Conservation (phyloP, 2,888 invertebrate genomes). For the Oscheius sp. region DNA sequence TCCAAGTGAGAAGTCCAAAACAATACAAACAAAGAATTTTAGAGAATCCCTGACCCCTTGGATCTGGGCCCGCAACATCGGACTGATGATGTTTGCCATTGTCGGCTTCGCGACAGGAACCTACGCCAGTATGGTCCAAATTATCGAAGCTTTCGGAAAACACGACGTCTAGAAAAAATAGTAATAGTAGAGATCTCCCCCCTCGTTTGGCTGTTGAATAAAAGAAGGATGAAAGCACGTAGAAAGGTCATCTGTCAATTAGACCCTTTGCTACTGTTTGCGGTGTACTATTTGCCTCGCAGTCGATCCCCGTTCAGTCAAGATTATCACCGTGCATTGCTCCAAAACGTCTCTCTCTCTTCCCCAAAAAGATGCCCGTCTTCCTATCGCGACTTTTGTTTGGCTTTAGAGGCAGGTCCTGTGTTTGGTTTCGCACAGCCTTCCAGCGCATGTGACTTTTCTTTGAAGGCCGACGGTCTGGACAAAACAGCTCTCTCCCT, state of each 20-base stretch:
- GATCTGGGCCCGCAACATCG: constrained; percentile 61
- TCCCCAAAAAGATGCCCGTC: too few relatives aligned
- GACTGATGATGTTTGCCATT: constrained; percentile 63
- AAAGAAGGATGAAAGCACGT: too few relatives aligned
- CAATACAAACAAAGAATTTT: not conserved
- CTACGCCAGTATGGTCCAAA: constrained; percentile 69
- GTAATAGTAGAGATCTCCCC: too few relatives aligned
- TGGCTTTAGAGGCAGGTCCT: constrained; percentile 24
- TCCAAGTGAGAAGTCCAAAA: constrained; percentile 35
- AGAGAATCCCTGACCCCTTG: constrained; percentile 49
- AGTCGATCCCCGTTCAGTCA: too few relatives aligned
- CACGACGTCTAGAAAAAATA: constrained; percentile 42
- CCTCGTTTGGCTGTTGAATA: too few relatives aligned
- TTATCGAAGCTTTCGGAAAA: constrained; percentile 65
- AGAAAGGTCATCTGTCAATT: too few relatives aligned
- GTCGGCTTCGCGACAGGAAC: constrained; percentile 70
- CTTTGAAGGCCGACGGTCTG: not conserved
- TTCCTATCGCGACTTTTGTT: constrained; percentile 8
- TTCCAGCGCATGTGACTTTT: constrained; percentile 15
- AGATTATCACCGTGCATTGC: too few relatives aligned
- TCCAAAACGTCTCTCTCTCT: too few relatives aligned
- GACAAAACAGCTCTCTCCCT: constrained; percentile 1
- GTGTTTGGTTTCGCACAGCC: constrained; percentile 15
- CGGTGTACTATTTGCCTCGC: too few relatives aligned
- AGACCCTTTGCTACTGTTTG: too few relatives aligned